Evolutionary conservation across 2,797 vertebrate genomes (phyloP).

Genomic region (Siniperca scherzeri): DNA sequence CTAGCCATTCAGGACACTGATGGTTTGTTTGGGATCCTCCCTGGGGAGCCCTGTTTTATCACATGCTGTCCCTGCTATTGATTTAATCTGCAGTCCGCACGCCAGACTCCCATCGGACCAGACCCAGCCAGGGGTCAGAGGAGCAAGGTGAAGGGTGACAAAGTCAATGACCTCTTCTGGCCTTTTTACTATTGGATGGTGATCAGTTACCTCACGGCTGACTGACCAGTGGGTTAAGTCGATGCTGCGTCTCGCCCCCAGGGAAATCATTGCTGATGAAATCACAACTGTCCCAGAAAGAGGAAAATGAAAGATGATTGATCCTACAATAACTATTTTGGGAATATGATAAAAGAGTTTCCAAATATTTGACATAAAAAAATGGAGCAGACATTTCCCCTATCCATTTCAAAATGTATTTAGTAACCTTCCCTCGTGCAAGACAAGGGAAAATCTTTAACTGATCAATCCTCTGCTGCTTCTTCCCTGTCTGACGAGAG

Average conservation of each 20-base stretch:
- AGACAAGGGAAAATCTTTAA: background rate
- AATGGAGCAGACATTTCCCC: background rate
- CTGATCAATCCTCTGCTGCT: slow-evolving; percentile 3
- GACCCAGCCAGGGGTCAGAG: slow-evolving; percentile 53
- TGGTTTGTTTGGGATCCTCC: slow-evolving; percentile 53
- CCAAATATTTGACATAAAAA: slow-evolving; percentile 23
- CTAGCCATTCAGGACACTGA: slow-evolving; percentile 46
- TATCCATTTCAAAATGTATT: slow-evolving; percentile 15
- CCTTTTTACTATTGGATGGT: slow-evolving; percentile 60
- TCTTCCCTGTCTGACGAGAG: slow-evolving; percentile 18
- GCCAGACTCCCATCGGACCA: slow-evolving; percentile 71
- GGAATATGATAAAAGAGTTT: slow-evolving; percentile 24
- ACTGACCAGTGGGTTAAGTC: slow-evolving; percentile 65
- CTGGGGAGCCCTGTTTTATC: slow-evolving; percentile 63
- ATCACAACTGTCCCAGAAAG: slow-evolving; percentile 50
- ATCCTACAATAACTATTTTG: slow-evolving; percentile 23
- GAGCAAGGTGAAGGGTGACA: slow-evolving; percentile 55
- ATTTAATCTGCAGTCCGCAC: slow-evolving; percentile 66
- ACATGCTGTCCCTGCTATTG: slow-evolving; percentile 55
- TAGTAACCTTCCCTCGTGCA: background rate
- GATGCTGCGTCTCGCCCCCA: slow-evolving; percentile 48
- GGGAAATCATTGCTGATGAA: slow-evolving; percentile 72
- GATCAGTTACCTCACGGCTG: slow-evolving; percentile 67
- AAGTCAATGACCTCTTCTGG: slow-evolving; percentile 67
- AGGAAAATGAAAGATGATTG: slow-evolving; percentile 31